phyloP scores from a whole-genome alignment of 2,797 vertebrate species.

The Hirundo rustica region DNA sequence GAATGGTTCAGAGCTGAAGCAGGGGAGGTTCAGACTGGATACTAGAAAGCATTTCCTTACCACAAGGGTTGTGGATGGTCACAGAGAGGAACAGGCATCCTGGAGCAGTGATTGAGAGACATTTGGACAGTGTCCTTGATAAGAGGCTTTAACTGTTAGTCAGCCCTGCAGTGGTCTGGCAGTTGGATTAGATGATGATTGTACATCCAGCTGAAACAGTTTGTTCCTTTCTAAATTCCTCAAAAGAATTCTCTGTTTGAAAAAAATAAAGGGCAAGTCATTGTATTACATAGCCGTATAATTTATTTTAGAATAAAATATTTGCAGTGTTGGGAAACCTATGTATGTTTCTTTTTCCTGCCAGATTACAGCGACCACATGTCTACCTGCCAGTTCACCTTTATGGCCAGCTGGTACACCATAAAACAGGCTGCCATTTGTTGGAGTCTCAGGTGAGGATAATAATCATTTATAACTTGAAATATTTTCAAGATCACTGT shows the following conservation, averaged over 20 bases:
- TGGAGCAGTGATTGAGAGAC: background rate
- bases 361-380: slow-evolving; percentile 95
- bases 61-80: background rate
- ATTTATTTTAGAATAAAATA: background rate
- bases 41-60: background rate
- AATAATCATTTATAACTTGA: background rate
- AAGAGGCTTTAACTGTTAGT: background rate
- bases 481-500: background rate
- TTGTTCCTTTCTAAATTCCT: background rate
- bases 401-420: slow-evolving; percentile 96
- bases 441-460: slow-evolving; percentile 90
- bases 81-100: no score
- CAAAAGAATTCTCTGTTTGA: background rate
- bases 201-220: background rate
- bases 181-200: background rate
- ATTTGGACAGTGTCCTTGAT: background rate
- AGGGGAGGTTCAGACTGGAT: background rate
- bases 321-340: background rate
- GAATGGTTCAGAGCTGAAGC: background rate
- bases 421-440: slow-evolving; percentile 98
- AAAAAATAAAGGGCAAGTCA: background rate
- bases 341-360: slow-evolving; percentile 14
- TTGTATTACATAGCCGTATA: background rate
- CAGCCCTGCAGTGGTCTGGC: background rate
- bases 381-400: slow-evolving; percentile 97